Evolutionary conservation across 2,113 vertebrate species (phyloP).

Genomic region (Melanerpes aurifrons): DNA sequence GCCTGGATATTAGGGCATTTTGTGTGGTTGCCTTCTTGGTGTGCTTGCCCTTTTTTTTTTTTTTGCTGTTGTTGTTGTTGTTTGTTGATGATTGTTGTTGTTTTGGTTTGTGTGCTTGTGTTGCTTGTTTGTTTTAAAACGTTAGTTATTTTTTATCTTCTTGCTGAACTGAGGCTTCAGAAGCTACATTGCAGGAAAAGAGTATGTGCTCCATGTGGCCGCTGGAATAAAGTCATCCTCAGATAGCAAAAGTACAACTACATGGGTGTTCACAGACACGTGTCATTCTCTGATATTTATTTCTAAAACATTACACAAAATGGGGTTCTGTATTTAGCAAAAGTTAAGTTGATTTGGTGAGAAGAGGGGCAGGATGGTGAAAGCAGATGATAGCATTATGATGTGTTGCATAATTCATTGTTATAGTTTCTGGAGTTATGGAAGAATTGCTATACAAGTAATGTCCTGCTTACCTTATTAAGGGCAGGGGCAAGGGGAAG

Average conservation of each 20-base stretch:
- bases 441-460: not conserved
- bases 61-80: not conserved
- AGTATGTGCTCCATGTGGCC: not conserved
- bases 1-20: conserved; percentile 38
- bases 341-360: not conserved
- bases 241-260: not conserved
- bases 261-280: not conserved
- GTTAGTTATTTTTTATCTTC: not conserved
- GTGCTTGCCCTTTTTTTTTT: rapidly evolving
- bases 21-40: not conserved
- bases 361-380: not conserved
- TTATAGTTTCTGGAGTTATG: not conserved
- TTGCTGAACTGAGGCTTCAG: conserved; percentile 32
- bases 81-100: rapidly evolving
- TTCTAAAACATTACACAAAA: not conserved
- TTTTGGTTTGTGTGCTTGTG: not conserved
- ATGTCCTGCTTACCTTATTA: not conserved
- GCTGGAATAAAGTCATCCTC: not conserved
- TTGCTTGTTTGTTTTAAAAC: not conserved
- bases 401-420: not conserved
- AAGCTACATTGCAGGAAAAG: conserved; percentile 1
- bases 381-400: not conserved
- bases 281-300: not conserved
- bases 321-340: not conserved
- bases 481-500: no score